phyloP scores from a whole-genome alignment of 2,113 vertebrate genomes.

The Pituophis catenifer region DNA sequence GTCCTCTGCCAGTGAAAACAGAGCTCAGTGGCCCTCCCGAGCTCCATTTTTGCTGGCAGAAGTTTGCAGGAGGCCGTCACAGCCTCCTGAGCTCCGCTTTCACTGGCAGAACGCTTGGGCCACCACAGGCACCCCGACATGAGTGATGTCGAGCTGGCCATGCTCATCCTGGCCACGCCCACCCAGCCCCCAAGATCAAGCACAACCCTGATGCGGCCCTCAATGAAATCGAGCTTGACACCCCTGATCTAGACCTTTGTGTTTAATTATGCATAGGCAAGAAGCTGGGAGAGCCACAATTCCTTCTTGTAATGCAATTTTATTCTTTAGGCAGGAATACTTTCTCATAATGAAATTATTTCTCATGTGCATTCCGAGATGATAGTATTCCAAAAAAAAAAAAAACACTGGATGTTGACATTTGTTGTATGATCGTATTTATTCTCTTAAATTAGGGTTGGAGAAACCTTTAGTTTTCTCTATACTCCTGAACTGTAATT shows the following conservation, averaged over 20 bases:
- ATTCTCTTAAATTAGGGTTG: background rate
- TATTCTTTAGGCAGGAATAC: background rate
- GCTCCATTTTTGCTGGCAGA: too few species aligned
- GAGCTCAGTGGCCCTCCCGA: too few species aligned
- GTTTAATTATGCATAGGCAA: background rate
- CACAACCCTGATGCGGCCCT: too few species aligned
- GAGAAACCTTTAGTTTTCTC: background rate
- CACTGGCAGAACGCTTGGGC: too few species aligned
- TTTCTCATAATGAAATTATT: background rate
- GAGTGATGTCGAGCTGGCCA: too few species aligned
- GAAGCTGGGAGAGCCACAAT: background rate
- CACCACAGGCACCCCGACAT: too few species aligned
- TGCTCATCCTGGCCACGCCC: too few species aligned
- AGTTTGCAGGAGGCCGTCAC: too few species aligned
- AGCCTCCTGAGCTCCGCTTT: too few species aligned
- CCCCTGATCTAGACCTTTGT: background rate
- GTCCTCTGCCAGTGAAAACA: too few species aligned
- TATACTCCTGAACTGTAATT: background rate
- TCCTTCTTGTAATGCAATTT: background rate
- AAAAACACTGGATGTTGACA: background rate
- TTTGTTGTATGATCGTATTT: background rate
- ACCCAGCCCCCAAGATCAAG: too few species aligned
- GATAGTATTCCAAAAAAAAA: background rate
- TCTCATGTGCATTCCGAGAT: background rate
- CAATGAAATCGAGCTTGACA: too few species aligned